A percentile compares a stretch with the other conserved stretches of the same genome.
These are phyloP conservation scores for Urechis unicinctus DNA, from an alignment of 2,888 invertebrate genomes.

Conservation along the genomic window DNA sequence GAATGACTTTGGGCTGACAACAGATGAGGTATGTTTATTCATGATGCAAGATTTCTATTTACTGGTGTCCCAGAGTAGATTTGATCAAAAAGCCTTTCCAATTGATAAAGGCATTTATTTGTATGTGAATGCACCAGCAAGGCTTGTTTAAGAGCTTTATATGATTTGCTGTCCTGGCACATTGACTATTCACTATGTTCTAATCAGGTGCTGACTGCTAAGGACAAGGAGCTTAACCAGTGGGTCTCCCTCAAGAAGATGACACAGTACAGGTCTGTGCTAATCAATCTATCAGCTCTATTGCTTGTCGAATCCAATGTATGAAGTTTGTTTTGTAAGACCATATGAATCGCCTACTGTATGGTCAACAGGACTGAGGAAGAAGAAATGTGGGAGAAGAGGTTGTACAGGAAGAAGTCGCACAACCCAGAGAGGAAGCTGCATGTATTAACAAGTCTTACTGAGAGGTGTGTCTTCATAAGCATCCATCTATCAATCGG, in stretches of 20 bases:
- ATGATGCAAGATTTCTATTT: background rate
- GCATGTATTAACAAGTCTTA: background rate
- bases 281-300: background rate
- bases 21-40: constrained; percentile 70
- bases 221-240: constrained; percentile 86
- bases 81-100: too few species aligned
- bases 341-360: too few species aligned
- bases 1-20: constrained; percentile 82
- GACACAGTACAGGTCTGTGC: constrained; percentile 62
- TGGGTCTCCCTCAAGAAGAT: constrained; percentile 92
- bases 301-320: background rate
- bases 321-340: background rate
- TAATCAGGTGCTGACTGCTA: constrained; percentile 77
- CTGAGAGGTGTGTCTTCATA: too few species aligned
- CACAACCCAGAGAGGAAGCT: constrained; percentile 65
- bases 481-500: too few species aligned
- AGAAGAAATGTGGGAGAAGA: constrained; percentile 73
- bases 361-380: constrained; percentile 57
- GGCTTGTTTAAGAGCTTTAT: too few species aligned
- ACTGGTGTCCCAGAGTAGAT: too few species aligned
- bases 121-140: too few species aligned
- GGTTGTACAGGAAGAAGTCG: constrained; percentile 68
- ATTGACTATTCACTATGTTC: background rate
- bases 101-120: too few species aligned
- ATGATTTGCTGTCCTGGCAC: too few species aligned